phyloP scores from a whole-genome alignment of 1,140 invertebrate genomes.

The Atta cephalotes region DNA sequence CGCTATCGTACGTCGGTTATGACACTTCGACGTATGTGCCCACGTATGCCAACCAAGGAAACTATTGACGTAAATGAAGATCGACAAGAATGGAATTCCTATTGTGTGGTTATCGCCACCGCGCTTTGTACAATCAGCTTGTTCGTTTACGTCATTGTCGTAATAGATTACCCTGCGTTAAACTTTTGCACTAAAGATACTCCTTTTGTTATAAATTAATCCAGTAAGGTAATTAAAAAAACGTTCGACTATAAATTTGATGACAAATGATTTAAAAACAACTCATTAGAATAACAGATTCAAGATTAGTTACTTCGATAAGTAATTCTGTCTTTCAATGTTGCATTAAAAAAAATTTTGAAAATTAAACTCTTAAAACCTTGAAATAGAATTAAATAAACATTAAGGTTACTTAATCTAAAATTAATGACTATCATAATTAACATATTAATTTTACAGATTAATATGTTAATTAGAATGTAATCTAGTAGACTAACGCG shows the following conservation, averaged over 20 bases:
- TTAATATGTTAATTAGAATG: slow-evolving; percentile 16
- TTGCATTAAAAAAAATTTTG: background rate
- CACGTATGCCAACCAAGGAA: slow-evolving; percentile 21
- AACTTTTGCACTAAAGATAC: background rate
- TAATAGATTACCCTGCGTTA: background rate
- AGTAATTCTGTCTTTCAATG: background rate
- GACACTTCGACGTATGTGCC: background rate
- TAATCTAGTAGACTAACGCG: background rate
- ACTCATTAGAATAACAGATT: background rate
- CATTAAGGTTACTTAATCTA: background rate
- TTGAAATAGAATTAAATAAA: background rate
- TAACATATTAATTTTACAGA: background rate
- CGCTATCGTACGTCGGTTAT: slow-evolving; percentile 31
- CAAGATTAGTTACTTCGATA: background rate
- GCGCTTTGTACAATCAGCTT: background rate
- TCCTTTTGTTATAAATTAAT: background rate
- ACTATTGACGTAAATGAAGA: slow-evolving; percentile 50
- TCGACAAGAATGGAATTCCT: slow-evolving; percentile 32
- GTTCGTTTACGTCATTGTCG: background rate
- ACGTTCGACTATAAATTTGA: background rate
- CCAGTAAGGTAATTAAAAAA: background rate
- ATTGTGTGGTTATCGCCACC: slow-evolving; percentile 10
- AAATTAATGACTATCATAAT: background rate
- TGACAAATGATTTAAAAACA: background rate
- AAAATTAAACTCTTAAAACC: background rate